Evolutionary conservation across 2,797 vertebrate genomes (phyloP).

Genomic region (Crocodylus rhombifer): DNA sequence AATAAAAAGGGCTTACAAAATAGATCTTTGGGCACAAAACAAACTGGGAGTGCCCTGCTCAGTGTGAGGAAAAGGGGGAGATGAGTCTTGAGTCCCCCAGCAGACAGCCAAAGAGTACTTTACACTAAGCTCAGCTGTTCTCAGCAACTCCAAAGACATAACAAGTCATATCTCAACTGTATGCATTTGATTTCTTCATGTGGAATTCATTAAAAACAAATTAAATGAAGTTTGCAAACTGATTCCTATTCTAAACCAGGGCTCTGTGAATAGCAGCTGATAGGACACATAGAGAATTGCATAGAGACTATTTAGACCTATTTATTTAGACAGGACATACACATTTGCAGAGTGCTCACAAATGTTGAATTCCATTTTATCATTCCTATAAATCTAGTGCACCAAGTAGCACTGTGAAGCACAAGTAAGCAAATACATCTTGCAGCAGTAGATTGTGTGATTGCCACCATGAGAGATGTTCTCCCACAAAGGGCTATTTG

Average conservation of each 20-base stretch:
- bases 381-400: constrained; percentile 39
- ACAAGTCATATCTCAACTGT: not conserved
- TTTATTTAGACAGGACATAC: constrained; percentile 45
- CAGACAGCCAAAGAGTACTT: no score
- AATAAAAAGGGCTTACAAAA: no score
- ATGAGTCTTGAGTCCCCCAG: no score
- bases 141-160: not conserved
- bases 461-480: constrained; percentile 11
- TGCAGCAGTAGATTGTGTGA: constrained; percentile 35
- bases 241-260: not conserved
- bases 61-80: no score
- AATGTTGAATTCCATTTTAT: constrained; percentile 59
- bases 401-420: constrained; percentile 50
- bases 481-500: constrained; percentile 59
- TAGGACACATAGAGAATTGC: constrained; percentile 18
- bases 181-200: not conserved
- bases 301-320: constrained; percentile 40
- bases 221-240: not conserved
- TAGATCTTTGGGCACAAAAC: no score
- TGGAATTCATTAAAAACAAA: not conserved
- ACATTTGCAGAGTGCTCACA: constrained; percentile 26
- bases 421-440: constrained; percentile 61
- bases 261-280: constrained; percentile 13
- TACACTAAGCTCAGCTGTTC: no score
- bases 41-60: no score